Base-by-base conservation (phyloP, 2,888 invertebrate species). In the Piscicola geometra region DNA sequence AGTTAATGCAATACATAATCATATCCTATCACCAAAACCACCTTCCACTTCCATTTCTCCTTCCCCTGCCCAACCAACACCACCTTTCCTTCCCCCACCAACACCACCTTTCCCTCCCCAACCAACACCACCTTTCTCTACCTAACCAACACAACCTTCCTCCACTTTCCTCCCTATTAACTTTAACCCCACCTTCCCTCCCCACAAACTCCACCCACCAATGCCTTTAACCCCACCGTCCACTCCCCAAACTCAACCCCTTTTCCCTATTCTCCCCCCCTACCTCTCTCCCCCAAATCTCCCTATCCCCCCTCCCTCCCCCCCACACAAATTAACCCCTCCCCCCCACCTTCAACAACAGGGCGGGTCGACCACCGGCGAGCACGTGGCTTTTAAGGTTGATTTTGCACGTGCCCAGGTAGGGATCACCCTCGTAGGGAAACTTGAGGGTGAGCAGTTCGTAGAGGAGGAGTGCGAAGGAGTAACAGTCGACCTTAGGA, bases 401-500 rank as follows among this genome's bases (percentile, higher is more conserved):
- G 85, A 96, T 96, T 52, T 76, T 76, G 56, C 78, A 78, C 85
- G 96, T 96, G 25, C 76, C 76, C 30, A 80, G 75, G 18, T 77
- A 71, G 52, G 76, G 76, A 28, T 78, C 77, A 82, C 96, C 96
- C 30, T 80, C 78, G 83, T 97, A 97, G 0, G 98, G 98, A 83
- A 93, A 93, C 68, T 94, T 90, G 69, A 97, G 88, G 0, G 95
- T 94, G 72, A 98, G 87, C 79, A 98, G 89, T 86, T 99, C 98
- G 86, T 97, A 99, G 81, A 98, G 88, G 83, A 98, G 92, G 97
- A 99, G 98, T 28, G 97, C 98, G 87, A 95, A 98, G 0, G 98
- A 98, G 86, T 98, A 99, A 81, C 96, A 95, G 84, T 99, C 98
- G 76, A 97, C 96, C 91, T 91, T 18, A 25, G 60, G n/a, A n/a